phyloP scores from a whole-genome alignment of 2,113 vertebrate genomes.

The Colaptes auratus region DNA sequence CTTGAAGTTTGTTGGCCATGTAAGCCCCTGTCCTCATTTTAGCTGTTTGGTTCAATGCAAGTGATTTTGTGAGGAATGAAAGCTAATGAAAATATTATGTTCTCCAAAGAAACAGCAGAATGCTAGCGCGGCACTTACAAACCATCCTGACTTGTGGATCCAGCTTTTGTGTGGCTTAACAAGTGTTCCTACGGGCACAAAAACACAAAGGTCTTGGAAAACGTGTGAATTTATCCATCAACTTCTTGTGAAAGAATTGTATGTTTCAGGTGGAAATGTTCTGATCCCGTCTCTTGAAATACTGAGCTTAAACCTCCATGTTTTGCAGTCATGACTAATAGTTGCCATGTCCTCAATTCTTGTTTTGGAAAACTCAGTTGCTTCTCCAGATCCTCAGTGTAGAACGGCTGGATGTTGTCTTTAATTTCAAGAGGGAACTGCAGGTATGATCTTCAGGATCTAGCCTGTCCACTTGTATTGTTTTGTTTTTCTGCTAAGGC shows the following conservation, averaged over 20 bases:
- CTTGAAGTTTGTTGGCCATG: background rate
- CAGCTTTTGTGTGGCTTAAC: background rate
- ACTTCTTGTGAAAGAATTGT: background rate
- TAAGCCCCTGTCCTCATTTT: background rate
- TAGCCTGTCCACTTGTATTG: background rate
- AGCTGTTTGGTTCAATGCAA: background rate
- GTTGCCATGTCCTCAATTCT: background rate
- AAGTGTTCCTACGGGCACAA: background rate
- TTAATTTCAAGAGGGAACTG: background rate
- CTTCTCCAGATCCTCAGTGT: background rate
- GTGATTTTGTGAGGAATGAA: background rate
- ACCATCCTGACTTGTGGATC: background rate
- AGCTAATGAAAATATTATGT: background rate
- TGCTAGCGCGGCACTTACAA: background rate
- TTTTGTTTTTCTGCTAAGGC: background rate
- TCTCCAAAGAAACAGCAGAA: background rate
- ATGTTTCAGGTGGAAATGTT: background rate
- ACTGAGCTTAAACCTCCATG: fast-evolving
- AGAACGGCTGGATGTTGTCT: background rate
- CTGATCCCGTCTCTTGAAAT: background rate
- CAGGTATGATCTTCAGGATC: background rate
- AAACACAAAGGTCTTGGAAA: background rate
- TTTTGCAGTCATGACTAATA: background rate
- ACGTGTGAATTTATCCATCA: fast-evolving
- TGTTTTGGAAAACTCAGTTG: background rate